Evolutionary conservation across 2,888 invertebrate species (phyloP).

Genomic region (Leucoma salicis): DNA sequence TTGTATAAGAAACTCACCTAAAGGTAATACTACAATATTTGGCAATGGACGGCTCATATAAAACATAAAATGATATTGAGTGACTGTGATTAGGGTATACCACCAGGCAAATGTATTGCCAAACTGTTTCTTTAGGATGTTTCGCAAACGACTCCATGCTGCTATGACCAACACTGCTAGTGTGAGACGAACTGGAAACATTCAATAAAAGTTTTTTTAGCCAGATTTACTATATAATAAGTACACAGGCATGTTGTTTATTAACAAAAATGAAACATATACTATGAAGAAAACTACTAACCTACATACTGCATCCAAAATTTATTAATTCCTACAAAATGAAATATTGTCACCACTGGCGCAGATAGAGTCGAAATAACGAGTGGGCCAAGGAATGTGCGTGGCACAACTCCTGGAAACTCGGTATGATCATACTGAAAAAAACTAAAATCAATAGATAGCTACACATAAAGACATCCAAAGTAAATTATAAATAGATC

Average conservation of each 20-base stretch:
- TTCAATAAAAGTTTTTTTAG: too few relatives aligned
- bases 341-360: slow-evolving; percentile 87
- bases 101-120: slow-evolving; percentile 90
- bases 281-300: too few relatives aligned
- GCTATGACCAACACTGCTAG: slow-evolving; percentile 89
- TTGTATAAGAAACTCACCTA: slow-evolving; percentile 83
- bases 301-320: slow-evolving; percentile 95
- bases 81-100: slow-evolving; percentile 91
- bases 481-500: slow-evolving; percentile 80
- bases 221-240: too few relatives aligned
- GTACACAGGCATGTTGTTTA: too few relatives aligned
- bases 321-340: slow-evolving; percentile 88
- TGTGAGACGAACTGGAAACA: slow-evolving; percentile 89
- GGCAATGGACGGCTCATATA: slow-evolving; percentile 97
- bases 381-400: slow-evolving; percentile 96
- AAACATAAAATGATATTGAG: slow-evolving; percentile 99
- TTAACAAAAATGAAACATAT: too few relatives aligned
- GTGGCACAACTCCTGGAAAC: slow-evolving; percentile 98
- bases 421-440: slow-evolving; percentile 98
- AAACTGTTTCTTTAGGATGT: slow-evolving; percentile 88
- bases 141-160: slow-evolving; percentile 88
- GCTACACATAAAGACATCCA: slow-evolving; percentile 54
- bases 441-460: slow-evolving; percentile 30
- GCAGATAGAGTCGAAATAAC: slow-evolving; percentile 89
- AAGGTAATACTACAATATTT: slow-evolving; percentile 95